phyloP scores from a whole-genome alignment of 2,888 invertebrate genomes.

The Cryptus viduatorius region DNA sequence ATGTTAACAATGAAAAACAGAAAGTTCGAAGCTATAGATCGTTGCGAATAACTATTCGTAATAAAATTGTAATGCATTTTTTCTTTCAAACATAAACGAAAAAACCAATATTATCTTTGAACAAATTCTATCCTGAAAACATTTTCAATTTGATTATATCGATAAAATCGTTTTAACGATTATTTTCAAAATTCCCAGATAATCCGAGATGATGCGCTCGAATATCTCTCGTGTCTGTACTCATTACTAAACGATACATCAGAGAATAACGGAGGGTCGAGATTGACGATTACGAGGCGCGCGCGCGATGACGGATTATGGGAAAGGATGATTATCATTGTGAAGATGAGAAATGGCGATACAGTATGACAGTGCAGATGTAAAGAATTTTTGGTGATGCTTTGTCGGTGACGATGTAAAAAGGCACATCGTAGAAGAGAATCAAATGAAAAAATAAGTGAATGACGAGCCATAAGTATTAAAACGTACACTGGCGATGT shows the following conservation, averaged over 20 bases:
- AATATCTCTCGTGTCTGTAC: neutral
- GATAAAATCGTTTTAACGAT: too few relatives aligned
- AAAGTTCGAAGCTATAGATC: too few relatives aligned
- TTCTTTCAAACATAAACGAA: too few relatives aligned
- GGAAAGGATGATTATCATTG: conserved; percentile 24
- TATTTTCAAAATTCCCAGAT: neutral
- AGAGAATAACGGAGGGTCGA: neutral
- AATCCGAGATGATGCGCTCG: too few relatives aligned
- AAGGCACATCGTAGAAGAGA: neutral
- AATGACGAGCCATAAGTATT: neutral
- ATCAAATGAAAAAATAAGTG: neutral
- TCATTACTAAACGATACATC: conserved; percentile 8
- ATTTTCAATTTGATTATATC: too few relatives aligned
- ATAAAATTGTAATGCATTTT: too few relatives aligned
- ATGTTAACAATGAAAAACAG: too few relatives aligned
- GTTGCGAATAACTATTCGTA: too few relatives aligned
- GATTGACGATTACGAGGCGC: conserved; percentile 10
- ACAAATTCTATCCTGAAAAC: too few relatives aligned
- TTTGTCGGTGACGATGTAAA: neutral
- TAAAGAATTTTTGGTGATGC: conserved; percentile 9
- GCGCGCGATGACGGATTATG: neutral
- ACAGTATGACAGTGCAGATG: conserved; percentile 15
- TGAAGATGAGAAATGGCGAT: conserved; percentile 22
- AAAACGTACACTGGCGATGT: neutral
- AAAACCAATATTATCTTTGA: too few relatives aligned